These are phyloP conservation scores for Drosophila sproati DNA, from an alignment of 1,140 invertebrate genomes.

Conservation along the genomic window DNA sequence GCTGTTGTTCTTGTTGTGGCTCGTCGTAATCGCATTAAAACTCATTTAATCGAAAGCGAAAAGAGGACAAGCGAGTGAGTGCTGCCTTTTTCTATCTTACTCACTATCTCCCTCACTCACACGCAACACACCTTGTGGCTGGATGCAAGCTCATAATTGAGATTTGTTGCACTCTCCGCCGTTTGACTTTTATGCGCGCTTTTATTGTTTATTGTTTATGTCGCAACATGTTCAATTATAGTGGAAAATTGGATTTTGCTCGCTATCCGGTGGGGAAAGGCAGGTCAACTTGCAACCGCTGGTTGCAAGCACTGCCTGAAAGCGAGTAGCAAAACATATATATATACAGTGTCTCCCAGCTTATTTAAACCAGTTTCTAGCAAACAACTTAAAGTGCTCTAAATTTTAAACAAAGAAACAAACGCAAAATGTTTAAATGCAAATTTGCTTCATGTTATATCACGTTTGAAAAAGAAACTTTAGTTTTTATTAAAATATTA, in stretches of 20 bases:
- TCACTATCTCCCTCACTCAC: not conserved
- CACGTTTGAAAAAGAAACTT: too few species aligned
- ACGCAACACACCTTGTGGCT: conserved; percentile 25
- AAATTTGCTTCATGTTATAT: too few species aligned
- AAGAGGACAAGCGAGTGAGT: conserved; percentile 29
- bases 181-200: conserved; percentile 74
- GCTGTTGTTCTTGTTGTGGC: conserved; percentile 42
- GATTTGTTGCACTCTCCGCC: conserved; percentile 74
- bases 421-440: not conserved
- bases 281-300: conserved; percentile 8
- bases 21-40: conserved; percentile 79
- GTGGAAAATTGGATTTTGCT: conserved; percentile 76
- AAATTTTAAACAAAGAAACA: too few species aligned
- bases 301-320: not conserved
- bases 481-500: too few species aligned
- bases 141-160: conserved; percentile 70
- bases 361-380: too few species aligned
- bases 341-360: not conserved
- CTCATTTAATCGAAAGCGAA: conserved; percentile 80
- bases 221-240: conserved; percentile 80
- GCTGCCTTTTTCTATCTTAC: conserved; percentile 4
- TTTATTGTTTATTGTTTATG: conserved; percentile 78
- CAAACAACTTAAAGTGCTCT: too few species aligned
- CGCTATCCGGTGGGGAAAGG: conserved; percentile 37
- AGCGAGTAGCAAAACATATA: not conserved